A percentile compares a stretch with the other conserved stretches of the same genome.
These are phyloP conservation scores for Synergus japonicus DNA, from an alignment of 2,888 invertebrate species.

Conservation along the genomic window DNA sequence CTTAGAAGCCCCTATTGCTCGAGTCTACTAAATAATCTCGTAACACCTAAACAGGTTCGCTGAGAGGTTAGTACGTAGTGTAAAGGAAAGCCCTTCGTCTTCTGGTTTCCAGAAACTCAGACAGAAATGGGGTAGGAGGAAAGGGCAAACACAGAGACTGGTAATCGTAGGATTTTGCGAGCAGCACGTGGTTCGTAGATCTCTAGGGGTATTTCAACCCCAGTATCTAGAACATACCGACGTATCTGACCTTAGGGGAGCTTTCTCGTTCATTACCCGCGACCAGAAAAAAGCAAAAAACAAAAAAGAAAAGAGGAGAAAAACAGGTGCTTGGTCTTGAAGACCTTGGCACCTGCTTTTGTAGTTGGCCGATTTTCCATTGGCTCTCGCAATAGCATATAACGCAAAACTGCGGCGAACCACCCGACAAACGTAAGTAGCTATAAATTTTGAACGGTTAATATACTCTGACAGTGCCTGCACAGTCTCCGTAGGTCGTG, in stretches of 20 bases:
- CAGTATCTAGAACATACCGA: slow-evolving; percentile 20
- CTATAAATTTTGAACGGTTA: slow-evolving; percentile 70
- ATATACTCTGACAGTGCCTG: slow-evolving; percentile 60
- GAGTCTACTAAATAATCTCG: slow-evolving; percentile 28
- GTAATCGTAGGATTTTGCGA: slow-evolving; percentile 38
- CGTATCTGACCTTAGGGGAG: slow-evolving; percentile 19
- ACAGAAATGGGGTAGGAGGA: slow-evolving; percentile 11
- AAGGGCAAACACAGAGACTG: slow-evolving; percentile 27
- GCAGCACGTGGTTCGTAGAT: slow-evolving; percentile 35
- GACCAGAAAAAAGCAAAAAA: slow-evolving; percentile 10
- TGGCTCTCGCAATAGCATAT: slow-evolving; percentile 25
- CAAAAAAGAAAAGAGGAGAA: slow-evolving; percentile 32
- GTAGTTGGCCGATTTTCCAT: slow-evolving; percentile 25
- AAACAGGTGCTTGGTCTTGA: slow-evolving; percentile 30
- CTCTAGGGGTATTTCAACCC: slow-evolving; percentile 14
- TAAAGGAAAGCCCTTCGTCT: slow-evolving; percentile 27
- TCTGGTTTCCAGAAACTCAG: slow-evolving; percentile 13
- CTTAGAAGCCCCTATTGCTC: slow-evolving; percentile 13
- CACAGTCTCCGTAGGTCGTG: slow-evolving; percentile 12
- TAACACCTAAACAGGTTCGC: slow-evolving; percentile 1
- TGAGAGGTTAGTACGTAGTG: slow-evolving; percentile 20
- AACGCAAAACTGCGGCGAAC: slow-evolving; percentile 60
- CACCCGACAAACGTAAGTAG: slow-evolving; percentile 59
- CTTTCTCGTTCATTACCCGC: slow-evolving; percentile 62
- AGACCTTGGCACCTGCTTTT: slow-evolving; percentile 31